Conservation (phyloP, 2,797 vertebrate genomes). For the Pangasius larnaudii region DNA sequence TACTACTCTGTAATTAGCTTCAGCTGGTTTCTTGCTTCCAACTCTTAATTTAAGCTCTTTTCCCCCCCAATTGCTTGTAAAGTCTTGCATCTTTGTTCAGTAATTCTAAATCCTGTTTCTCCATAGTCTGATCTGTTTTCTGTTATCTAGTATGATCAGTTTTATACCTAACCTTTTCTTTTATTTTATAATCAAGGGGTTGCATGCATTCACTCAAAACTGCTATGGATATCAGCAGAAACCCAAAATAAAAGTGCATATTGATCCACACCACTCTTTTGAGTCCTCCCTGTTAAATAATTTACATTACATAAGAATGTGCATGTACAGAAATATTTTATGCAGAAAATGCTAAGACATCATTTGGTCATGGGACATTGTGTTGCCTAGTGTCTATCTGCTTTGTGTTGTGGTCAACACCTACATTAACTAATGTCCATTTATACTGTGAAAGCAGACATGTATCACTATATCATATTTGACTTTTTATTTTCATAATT, state of each 20-base stretch:
- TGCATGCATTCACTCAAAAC: too few relatives aligned
- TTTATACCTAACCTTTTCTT: neutral
- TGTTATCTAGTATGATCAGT: neutral
- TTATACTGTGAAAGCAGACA: neutral
- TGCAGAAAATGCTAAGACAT: neutral
- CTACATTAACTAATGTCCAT: neutral
- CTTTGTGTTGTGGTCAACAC: neutral
- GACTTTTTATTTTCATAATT: neutral
- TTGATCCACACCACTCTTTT: neutral
- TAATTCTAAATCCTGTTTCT: neutral
- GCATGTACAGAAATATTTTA: neutral
- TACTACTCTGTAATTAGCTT: conserved; percentile 23
- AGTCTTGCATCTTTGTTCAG: neutral
- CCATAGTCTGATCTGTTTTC: neutral
- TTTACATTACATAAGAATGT: neutral
- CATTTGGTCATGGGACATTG: neutral
- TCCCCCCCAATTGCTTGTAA: neutral
- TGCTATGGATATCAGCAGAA: neutral
- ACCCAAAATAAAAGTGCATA: neutral
- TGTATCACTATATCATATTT: neutral
- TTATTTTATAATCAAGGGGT: neutral
- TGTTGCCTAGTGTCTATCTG: neutral
- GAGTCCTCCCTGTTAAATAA: neutral
- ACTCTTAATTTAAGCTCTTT: neutral
- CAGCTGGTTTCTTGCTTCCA: neutral